Conservation (phyloP, 1,140 invertebrate genomes). For the Heliconius himera region DNA sequence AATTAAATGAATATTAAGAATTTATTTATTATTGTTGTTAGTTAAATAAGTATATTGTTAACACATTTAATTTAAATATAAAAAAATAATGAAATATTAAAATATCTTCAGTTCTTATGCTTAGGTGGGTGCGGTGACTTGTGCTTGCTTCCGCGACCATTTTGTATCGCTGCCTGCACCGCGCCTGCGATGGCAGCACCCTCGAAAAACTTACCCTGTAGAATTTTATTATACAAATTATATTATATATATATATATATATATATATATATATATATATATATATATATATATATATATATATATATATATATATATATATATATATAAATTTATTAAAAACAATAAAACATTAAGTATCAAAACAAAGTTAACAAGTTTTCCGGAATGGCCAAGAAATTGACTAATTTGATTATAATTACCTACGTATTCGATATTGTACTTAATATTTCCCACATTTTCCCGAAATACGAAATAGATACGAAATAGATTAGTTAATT, state of each 20-base stretch:
- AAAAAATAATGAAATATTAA: not conserved
- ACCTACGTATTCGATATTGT: not conserved
- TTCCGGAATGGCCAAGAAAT: not conserved
- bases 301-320: too few relatives aligned
- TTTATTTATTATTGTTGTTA: too few relatives aligned
- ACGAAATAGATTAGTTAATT: conserved; percentile 1
- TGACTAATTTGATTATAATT: not conserved
- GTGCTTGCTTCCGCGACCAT: conserved; percentile 39
- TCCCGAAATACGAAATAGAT: not conserved
- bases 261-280: too few relatives aligned
- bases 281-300: too few relatives aligned
- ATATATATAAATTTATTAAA: not conserved
- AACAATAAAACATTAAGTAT: not conserved
- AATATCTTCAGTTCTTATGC: not conserved
- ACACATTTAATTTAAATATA: not conserved
- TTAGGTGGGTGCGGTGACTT: conserved; percentile 32
- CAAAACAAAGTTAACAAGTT: not conserved
- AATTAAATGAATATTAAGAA: not conserved
- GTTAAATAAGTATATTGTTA: not conserved
- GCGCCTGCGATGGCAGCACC: conserved; percentile 51
- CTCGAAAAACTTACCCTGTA: conserved; percentile 54
- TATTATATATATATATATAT: too few relatives aligned
- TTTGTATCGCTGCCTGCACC: conserved; percentile 47
- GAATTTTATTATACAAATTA: conserved; percentile 18
- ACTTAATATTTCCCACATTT: not conserved